Percentiles rank a stretch among this genome's conserved stretches.
phyloP scores from a whole-genome alignment of 2,888 invertebrate species.

The Yponomeuta plumbellus region DNA sequence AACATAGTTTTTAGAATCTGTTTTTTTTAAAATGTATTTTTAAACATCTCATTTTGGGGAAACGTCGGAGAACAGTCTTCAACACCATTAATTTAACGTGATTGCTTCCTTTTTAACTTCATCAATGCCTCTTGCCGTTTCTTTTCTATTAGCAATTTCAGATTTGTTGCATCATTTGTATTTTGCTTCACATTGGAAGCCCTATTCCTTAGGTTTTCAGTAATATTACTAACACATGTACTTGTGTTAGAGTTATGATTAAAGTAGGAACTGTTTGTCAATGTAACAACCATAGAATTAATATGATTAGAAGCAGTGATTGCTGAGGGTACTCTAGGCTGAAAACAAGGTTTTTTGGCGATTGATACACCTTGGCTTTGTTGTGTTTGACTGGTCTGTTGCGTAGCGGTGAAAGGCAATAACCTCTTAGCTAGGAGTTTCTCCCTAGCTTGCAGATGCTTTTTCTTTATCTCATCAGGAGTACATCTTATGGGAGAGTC shows the following conservation, averaged over 20 bases:
- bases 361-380: conserved; percentile 17
- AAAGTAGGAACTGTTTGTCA: background rate
- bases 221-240: background rate
- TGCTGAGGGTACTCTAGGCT: conserved; percentile 35
- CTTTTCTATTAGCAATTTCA: conserved; percentile 60
- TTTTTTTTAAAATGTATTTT: background rate
- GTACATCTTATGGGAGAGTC: conserved; percentile 70
- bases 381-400: conserved; percentile 27
- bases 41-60: too few species aligned
- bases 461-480: conserved; percentile 78
- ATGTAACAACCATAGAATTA: background rate
- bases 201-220: background rate
- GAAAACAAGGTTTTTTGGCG: conserved; percentile 40
- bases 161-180: conserved; percentile 29
- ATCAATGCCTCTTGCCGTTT: conserved; percentile 67
- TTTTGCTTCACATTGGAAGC: conserved; percentile 16
- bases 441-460: conserved; percentile 77
- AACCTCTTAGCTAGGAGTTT: conserved; percentile 73
- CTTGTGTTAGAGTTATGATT: background rate
- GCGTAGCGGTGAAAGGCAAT: conserved; percentile 55
- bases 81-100: conserved; percentile 1
- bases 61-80: too few species aligned
- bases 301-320: background rate
- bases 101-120: conserved; percentile 54
- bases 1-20: too few species aligned